A percentile compares a stretch with the other conserved stretches of the same genome.
Conservation (phyloP, 1,140 invertebrate species). For the Orius laevigatus region DNA sequence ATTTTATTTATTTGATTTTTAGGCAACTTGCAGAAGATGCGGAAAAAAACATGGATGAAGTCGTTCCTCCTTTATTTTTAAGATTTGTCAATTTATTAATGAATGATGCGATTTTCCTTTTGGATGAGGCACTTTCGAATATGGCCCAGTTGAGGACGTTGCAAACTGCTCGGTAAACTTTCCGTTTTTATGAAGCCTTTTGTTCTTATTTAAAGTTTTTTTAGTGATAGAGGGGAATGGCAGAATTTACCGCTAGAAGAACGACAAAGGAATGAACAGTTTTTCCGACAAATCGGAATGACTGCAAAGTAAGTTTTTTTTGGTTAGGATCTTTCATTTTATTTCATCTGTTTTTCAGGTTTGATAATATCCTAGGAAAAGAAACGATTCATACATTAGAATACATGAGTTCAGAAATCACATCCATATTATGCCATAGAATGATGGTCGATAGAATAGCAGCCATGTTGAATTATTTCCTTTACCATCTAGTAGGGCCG, state of each 20-base stretch:
- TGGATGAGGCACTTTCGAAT: conserved; percentile 79
- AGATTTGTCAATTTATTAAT: conserved; percentile 88
- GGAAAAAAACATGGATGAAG: conserved; percentile 74
- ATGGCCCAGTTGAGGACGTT: conserved; percentile 66
- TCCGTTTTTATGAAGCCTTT: neutral
- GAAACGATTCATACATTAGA: conserved; percentile 76
- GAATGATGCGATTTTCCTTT: conserved; percentile 87
- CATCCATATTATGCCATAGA: conserved; percentile 74
- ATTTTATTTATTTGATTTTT: conserved; percentile 19
- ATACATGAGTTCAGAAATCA: conserved; percentile 67
- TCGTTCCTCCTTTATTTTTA: conserved; percentile 78
- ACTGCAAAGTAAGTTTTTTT: conserved; percentile 40
- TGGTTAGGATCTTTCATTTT: neutral
- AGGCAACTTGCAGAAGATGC: conserved; percentile 61
- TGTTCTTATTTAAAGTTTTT: conserved; percentile 16
- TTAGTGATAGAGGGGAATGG: conserved; percentile 63
- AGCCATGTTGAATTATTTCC: conserved; percentile 90
- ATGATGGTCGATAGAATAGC: conserved; percentile 87
- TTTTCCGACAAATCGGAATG: conserved; percentile 63
- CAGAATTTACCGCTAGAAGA: conserved; percentile 48
- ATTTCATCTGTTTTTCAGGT: conserved; percentile 28
- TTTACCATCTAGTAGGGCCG: conserved; percentile 74
- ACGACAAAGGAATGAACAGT: conserved; percentile 54
- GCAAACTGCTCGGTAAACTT: conserved; percentile 43
- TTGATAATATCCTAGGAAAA: conserved; percentile 82